Conservation (phyloP, 2,797 vertebrate genomes). For the Hippocampus kuda region DNA sequence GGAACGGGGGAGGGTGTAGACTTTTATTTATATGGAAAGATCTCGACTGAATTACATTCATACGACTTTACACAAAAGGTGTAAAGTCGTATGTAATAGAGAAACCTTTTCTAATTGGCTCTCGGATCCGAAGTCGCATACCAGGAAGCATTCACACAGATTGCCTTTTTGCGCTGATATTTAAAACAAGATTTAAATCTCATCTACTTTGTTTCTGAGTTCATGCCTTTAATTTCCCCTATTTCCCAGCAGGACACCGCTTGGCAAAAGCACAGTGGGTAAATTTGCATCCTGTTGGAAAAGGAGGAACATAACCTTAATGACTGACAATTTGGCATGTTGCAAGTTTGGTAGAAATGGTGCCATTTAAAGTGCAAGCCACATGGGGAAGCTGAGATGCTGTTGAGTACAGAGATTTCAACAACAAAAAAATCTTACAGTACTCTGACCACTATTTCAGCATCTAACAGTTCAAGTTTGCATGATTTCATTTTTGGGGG, state of each 20-base stretch:
- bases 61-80: too few species aligned
- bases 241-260: conserved; percentile 44
- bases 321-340: conserved; percentile 17
- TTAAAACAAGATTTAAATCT: neutral
- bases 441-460: conserved; percentile 23
- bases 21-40: too few species aligned
- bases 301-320: neutral
- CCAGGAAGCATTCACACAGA: neutral
- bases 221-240: conserved; percentile 21
- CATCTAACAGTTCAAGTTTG: conserved; percentile 51
- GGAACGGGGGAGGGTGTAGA: neutral
- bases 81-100: neutral
- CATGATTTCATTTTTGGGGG: neutral
- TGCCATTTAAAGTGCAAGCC: conserved; percentile 29
- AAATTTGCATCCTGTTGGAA: conserved; percentile 23
- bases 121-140: neutral
- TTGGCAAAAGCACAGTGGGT: conserved; percentile 38
- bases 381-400: conserved; percentile 35
- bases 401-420: conserved; percentile 50
- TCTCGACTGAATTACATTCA: too few species aligned
- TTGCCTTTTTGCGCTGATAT: neutral
- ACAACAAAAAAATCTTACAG: conserved; percentile 46
- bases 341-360: conserved; percentile 37
- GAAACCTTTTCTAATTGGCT: neutral
- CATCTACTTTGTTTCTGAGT: neutral